Evolutionary conservation across 2,113 vertebrate species (phyloP).

Genomic region (Oenanthe melanoleuca): DNA sequence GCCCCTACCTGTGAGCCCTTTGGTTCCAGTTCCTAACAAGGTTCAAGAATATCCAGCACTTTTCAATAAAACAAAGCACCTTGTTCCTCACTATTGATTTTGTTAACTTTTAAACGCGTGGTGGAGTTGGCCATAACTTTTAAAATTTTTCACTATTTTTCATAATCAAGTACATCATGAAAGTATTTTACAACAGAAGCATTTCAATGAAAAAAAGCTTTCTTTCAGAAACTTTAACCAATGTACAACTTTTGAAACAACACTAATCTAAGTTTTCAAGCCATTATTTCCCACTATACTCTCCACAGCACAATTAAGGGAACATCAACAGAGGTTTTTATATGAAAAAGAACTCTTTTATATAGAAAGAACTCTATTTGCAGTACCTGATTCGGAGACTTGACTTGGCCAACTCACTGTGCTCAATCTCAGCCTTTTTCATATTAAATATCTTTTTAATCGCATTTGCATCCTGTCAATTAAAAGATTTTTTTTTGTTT

Average conservation of each 20-base stretch:
- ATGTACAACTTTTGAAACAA: neutral
- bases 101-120: neutral
- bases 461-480: constrained; percentile 93
- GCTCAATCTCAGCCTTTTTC: constrained; percentile 95
- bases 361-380: neutral
- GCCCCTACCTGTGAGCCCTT: neutral
- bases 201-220: neutral
- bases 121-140: neutral
- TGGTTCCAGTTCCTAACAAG: neutral
- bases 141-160: neutral
- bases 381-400: constrained; percentile 93
- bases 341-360: neutral
- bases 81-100: neutral
- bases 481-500: constrained; percentile 52
- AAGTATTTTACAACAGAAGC: neutral
- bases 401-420: constrained; percentile 91
- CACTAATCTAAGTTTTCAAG: neutral
- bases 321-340: neutral
- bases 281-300: neutral
- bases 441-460: constrained; percentile 98
- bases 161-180: neutral
- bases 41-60: neutral
- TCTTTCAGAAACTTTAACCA: neutral
- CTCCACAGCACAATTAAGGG: neutral
- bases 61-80: neutral